Base-by-base conservation (phyloP, 2,113 vertebrate species). In the Catharus fuscescens region DNA sequence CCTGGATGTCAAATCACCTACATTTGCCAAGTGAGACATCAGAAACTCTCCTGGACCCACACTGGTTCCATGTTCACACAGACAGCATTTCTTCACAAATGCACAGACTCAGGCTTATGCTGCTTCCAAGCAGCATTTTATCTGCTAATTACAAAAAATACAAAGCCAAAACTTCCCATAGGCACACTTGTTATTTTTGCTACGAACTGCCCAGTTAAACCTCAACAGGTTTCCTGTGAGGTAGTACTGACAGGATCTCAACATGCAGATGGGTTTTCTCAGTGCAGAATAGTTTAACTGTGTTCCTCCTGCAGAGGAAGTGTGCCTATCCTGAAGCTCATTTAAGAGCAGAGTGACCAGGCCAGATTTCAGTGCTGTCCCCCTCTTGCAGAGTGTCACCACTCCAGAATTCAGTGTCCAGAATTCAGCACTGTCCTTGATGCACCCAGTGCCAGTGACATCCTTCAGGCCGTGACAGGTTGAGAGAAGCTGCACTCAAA, bases 11-110 rank as follows among this genome's bases (percentile, higher is more conserved):
- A 31, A 8, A 10, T 40, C 52, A 32, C 34, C 36, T 54, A 61
- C 12, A 6, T 23, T 18, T 60, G 24, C 77, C 44, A 36, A 26
- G 47, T 1, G 38, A 74, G 25, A 40, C 12, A 4, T 4, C 14
- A 57, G 28, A n/a, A 57, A 48, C 29, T 36, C 34, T 32, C 56
- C 62, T 31, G 17, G 47, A 34, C 9, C 18, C 18, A 6, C 8
- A 0, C 29, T n/a, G 3, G 1, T 4, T 59, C 53, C 10, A 2
- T 9, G 7, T 21, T 48, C 1, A 1, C 57, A 45, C 0, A 0
- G 16, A 14, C 50, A 34, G 34, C 56, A 14, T 57, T 14, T 0
- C 4, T 32, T 18, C 14, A 20, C 47, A 66, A 3, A 10, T 6
- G 12, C 47, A 18, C 32, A n/a, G 31, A 4, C 29, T 36, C 38